Base-by-base conservation (phyloP, 2,797 vertebrate genomes). In the Catamblyrhynchus diadema region DNA sequence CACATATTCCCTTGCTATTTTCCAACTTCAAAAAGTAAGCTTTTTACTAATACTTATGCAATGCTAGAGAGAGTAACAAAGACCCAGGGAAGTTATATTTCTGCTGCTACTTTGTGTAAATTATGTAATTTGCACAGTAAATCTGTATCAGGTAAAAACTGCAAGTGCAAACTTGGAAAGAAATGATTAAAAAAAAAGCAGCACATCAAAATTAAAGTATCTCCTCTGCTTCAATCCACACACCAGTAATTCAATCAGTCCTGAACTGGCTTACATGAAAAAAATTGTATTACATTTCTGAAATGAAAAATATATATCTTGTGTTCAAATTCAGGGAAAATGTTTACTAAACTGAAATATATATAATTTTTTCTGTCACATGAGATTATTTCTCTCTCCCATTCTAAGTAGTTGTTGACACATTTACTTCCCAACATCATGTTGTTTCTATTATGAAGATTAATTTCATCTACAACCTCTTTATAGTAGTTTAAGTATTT, bases 401-500 rank as follows among this genome's bases (percentile, higher is more conserved):
- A 67, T 73, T 93, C 32, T 80, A 87, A 86, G 56, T 12, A 91
- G 67, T 25, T 85, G 72, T 44, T 24, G 50, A 85, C 51, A 88
- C 25, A 70, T 44, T 71, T 81, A 78, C 44, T 62, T 96, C n/a
- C 80, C 73, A 94, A 87, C 27, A 84, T 72, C 78, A 93, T 35
- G 37, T 73, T 89, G 53, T 27, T 94, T 90, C 96, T 97, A 88
- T 39, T 91, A 48, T 86, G 90, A 96, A 88, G 75, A 96, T 96
- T 93, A 97, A 81, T 90, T 97, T 85, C 81, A 96, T 44, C 89
- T 95, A 96, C 32, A 90, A 42, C 69, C 81, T 93, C 71, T 92
- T 90, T 93, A 94, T 47, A 90, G 78, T 28, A 94, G 72, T 60
- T 62, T 95, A 97, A 96, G 90, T 88, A 92, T 91, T 94, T 94